Evolutionary conservation across 1,140 invertebrate species (phyloP).

Genomic region (Drosophila setifemur): DNA sequence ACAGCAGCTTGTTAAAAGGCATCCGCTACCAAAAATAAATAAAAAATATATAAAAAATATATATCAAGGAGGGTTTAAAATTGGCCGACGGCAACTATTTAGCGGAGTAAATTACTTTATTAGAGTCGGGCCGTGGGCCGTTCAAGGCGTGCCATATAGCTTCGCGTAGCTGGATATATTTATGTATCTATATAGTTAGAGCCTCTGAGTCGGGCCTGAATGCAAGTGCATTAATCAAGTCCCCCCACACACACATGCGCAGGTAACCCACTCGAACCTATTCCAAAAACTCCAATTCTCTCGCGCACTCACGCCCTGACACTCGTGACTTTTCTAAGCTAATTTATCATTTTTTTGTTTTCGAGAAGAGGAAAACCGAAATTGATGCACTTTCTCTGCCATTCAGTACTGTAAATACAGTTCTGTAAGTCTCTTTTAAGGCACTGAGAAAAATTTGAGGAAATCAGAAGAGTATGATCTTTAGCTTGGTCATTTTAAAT

Average conservation of each 20-base stretch:
- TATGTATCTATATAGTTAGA: background rate
- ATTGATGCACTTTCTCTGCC: slow-evolving; percentile 60
- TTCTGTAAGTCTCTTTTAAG: slow-evolving; percentile 22
- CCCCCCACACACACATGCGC: slow-evolving; percentile 41
- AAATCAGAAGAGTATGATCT: too few relatives aligned
- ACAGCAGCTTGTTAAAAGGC: slow-evolving; percentile 17
- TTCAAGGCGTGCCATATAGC: slow-evolving; percentile 51
- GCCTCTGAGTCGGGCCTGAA: slow-evolving; percentile 7
- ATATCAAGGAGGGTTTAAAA: slow-evolving; percentile 36
- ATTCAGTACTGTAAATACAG: slow-evolving; percentile 11
- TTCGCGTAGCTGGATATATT: background rate
- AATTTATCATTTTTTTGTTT: slow-evolving; percentile 70
- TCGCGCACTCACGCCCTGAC: slow-evolving; percentile 67
- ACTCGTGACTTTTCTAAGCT: slow-evolving; percentile 74
- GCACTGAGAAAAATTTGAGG: background rate
- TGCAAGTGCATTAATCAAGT: slow-evolving; percentile 72
- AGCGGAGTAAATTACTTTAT: slow-evolving; percentile 73
- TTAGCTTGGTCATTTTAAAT: too few relatives aligned
- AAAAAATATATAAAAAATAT: slow-evolving; percentile 10
- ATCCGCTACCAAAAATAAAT: background rate
- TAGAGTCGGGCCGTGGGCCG: slow-evolving; percentile 54
- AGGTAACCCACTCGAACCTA: slow-evolving; percentile 49
- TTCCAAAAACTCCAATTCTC: slow-evolving; percentile 36
- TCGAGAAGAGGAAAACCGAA: slow-evolving; percentile 31
- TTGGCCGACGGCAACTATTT: slow-evolving; percentile 68